These are phyloP conservation scores for Drosophila paulistorum DNA, from an alignment of 1,140 invertebrate genomes.

Conservation along the genomic window DNA sequence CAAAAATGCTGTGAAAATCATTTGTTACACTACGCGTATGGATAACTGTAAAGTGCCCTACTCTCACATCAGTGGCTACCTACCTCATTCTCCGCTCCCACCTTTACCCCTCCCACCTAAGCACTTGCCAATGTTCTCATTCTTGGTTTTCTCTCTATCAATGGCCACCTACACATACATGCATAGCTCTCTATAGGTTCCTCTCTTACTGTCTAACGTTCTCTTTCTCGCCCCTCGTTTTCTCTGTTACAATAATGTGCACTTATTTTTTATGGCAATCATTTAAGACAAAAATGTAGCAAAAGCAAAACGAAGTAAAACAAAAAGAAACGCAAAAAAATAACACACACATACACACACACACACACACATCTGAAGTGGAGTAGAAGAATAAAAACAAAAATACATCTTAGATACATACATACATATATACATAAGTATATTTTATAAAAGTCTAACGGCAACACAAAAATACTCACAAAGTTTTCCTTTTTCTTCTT, in stretches of 20 bases:
- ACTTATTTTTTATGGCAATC: slow-evolving; percentile 81
- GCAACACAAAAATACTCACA: slow-evolving; percentile 12
- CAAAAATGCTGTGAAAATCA: slow-evolving; percentile 78
- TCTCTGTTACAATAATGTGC: slow-evolving; percentile 75
- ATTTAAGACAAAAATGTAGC: slow-evolving; percentile 80
- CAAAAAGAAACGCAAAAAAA: slow-evolving; percentile 61
- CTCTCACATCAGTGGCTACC: background rate
- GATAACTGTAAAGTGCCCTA: slow-evolving; percentile 75
- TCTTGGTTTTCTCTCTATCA: background rate
- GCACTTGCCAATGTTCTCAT: slow-evolving; percentile 20
- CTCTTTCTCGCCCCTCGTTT: background rate
- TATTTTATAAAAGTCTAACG: slow-evolving; percentile 50
- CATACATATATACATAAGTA: slow-evolving; percentile 39
- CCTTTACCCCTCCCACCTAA: background rate
- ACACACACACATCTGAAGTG: background rate
- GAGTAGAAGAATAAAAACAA: slow-evolving; percentile 5
- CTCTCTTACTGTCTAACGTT: background rate
- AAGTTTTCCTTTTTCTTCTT: background rate
- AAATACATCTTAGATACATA: slow-evolving; percentile 39
- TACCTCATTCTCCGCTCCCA: background rate
- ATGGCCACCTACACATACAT: background rate
- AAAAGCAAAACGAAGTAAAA: slow-evolving; percentile 61
- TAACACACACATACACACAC: slow-evolving; percentile 3
- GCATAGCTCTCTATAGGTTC: background rate
- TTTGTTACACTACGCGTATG: slow-evolving; percentile 80